Percentiles rank a stretch among this genome's conserved stretches.
Evolutionary conservation across 1,140 invertebrate genomes (phyloP).

Genomic region (Pemphigus obesinymphae): DNA sequence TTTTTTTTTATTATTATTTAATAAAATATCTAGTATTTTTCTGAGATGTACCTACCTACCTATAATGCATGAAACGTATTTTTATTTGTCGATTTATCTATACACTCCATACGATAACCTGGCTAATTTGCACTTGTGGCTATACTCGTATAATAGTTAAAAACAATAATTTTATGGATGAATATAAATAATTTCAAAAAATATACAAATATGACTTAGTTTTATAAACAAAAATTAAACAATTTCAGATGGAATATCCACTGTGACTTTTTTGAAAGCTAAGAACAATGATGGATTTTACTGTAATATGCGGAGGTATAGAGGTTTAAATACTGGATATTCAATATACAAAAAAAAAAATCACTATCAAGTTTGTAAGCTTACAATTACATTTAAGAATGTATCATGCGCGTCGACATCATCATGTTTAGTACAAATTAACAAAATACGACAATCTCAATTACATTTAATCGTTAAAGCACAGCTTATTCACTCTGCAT

Average conservation of each 20-base stretch:
- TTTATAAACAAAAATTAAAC: neutral
- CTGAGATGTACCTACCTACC: no score
- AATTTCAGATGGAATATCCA: conserved; percentile 16
- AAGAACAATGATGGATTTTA: conserved; percentile 49
- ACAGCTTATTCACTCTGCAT: conserved; percentile 43
- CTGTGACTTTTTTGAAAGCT: conserved; percentile 9
- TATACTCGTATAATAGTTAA: no score
- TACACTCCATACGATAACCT: no score
- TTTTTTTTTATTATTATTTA: no score
- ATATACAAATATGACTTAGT: neutral
- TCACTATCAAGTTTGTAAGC: conserved; percentile 66
- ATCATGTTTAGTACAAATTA: neutral
- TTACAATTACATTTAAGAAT: conserved; percentile 65
- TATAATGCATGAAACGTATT: no score
- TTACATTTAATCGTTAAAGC: conserved; percentile 27
- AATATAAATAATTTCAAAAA: no score
- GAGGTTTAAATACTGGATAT: conserved; percentile 58
- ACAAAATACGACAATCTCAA: neutral
- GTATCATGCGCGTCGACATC: conserved; percentile 50
- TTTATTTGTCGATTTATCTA: no score
- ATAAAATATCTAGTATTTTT: no score
- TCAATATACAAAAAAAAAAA: conserved; percentile 58
- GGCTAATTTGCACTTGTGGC: no score
- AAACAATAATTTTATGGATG: no score
- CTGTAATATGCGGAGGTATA: conserved; percentile 56